Conservation (phyloP, 2,113 vertebrate genomes). For the Atlantisia rogersi region DNA sequence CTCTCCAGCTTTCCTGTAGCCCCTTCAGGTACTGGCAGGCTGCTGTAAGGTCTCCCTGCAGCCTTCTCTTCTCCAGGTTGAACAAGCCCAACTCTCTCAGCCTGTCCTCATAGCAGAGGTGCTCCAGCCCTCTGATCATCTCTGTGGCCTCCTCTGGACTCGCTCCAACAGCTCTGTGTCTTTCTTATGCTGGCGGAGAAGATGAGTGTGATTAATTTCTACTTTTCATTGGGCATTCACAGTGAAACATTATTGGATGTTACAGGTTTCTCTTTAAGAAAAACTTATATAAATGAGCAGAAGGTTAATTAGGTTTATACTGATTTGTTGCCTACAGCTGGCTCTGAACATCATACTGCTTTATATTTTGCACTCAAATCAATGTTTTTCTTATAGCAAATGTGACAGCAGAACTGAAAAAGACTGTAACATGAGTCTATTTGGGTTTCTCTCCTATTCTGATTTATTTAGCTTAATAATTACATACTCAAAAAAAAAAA, state of each 20-base stretch:
- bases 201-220: neutral
- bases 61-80: too few relatives aligned
- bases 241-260: neutral
- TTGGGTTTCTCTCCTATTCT: neutral
- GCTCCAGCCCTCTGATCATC: too few relatives aligned
- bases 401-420: neutral
- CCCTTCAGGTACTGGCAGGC: too few relatives aligned
- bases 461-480: neutral
- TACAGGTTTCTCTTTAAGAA: conserved; percentile 20
- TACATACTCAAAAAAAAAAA: neutral
- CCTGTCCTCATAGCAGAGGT: too few relatives aligned
- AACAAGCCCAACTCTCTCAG: too few relatives aligned
- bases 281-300: neutral
- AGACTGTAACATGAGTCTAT: neutral
- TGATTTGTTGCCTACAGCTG: neutral
- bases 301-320: conserved; percentile 6
- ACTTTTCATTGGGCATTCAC: neutral
- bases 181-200: too few relatives aligned
- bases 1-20: too few relatives aligned
- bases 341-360: neutral
- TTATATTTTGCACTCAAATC: neutral
- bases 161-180: too few relatives aligned
- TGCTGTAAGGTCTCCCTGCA: too few relatives aligned
- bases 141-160: too few relatives aligned
- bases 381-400: neutral